Conservation (phyloP, 2,797 vertebrate genomes). For the Danio tinwini region DNA sequence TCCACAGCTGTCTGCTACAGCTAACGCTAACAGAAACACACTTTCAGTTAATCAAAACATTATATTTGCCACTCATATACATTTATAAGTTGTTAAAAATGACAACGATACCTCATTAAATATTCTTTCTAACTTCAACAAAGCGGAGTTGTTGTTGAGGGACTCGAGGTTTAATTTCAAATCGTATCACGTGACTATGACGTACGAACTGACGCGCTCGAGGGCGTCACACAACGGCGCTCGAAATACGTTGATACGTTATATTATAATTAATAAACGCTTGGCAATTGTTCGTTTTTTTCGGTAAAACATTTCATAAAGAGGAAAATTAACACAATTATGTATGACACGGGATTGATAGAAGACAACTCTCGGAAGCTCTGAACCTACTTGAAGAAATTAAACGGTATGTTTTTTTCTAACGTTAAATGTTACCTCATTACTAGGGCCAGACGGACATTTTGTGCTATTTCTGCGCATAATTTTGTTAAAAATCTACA, state of each 20-base stretch:
- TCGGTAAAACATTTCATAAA: neutral
- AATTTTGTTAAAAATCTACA: no score
- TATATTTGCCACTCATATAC: neutral
- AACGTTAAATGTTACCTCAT: no score
- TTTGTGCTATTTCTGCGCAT: no score
- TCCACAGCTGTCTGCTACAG: neutral
- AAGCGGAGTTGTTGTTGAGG: neutral
- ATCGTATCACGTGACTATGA: conserved; percentile 51
- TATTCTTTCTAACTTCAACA: neutral
- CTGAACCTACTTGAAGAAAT: no score
- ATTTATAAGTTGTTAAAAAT: neutral
- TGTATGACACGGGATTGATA: neutral
- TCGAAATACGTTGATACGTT: no score
- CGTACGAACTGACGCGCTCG: neutral
- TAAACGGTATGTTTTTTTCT: no score
- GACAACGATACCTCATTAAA: neutral
- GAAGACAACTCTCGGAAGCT: neutral
- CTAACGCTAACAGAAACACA: neutral
- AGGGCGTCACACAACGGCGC: no score
- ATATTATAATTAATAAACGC: no score
- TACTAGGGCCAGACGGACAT: no score
- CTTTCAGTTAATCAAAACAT: neutral
- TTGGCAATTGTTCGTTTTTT: neutral
- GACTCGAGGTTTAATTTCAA: conserved; percentile 52
- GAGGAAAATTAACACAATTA: neutral